Percentiles rank a stretch among this genome's conserved stretches.
Conservation (phyloP, 2,797 vertebrate genomes). For the Petrocephalus schoutedeni region DNA sequence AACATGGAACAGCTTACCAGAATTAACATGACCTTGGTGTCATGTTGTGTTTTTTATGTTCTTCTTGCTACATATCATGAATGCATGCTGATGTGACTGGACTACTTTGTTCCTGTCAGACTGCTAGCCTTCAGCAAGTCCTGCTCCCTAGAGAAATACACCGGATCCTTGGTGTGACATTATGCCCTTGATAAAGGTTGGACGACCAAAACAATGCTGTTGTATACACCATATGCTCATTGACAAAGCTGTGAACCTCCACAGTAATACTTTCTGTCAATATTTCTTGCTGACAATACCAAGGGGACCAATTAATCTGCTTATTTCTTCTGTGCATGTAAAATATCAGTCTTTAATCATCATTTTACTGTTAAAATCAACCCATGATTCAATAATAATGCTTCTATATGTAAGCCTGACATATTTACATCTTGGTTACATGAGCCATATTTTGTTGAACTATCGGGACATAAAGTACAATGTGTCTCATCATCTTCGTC, state of each 20-base stretch:
- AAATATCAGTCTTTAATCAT: neutral
- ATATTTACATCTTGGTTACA: neutral
- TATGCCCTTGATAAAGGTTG: neutral
- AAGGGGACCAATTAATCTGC: neutral
- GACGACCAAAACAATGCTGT: neutral
- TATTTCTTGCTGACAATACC: neutral
- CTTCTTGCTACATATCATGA: neutral
- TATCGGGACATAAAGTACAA: neutral
- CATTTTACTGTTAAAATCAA: neutral
- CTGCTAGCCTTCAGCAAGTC: neutral
- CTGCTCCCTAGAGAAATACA: neutral
- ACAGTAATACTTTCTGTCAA: neutral
- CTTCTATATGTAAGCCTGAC: neutral
- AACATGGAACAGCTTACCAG: neutral
- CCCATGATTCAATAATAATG: neutral
- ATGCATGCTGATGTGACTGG: neutral
- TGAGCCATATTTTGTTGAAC: neutral
- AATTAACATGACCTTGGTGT: neutral
- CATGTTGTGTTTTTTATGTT: neutral
- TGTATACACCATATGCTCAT: neutral
- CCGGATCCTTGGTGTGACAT: neutral
- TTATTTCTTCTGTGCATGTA: neutral
- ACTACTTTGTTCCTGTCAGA: neutral
- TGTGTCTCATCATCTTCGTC: neutral
- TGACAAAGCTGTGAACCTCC: neutral